Evolutionary conservation across 1,140 invertebrate genomes (phyloP).

Genomic region (Augochlora pura): DNA sequence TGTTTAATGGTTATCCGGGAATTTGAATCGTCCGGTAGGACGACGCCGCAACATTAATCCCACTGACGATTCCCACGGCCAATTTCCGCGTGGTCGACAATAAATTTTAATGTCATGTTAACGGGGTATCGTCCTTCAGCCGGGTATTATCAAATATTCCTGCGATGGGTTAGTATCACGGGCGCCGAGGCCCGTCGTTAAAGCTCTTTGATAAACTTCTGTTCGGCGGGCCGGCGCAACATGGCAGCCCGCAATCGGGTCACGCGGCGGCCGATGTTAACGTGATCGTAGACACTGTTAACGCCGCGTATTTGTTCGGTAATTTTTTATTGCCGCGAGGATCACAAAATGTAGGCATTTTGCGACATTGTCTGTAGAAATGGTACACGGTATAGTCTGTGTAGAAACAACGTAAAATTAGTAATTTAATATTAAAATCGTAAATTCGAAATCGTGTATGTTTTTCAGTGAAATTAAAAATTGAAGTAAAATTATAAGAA

Average conservation of each 20-base stretch:
- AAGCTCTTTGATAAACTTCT: constrained; percentile 44
- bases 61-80: constrained; percentile 52
- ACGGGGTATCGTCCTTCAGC: constrained; percentile 37
- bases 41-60: constrained; percentile 47
- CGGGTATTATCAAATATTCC: constrained; percentile 54
- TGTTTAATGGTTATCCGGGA: constrained; percentile 50
- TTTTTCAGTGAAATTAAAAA: too few relatives aligned
- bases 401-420: too few relatives aligned
- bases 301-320: too few relatives aligned
- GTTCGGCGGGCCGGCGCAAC: constrained; percentile 46
- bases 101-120: constrained; percentile 68
- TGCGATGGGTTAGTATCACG: constrained; percentile 30
- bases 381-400: too few relatives aligned
- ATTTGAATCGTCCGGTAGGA: constrained; percentile 31
- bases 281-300: neutral
- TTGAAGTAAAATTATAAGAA: too few relatives aligned
- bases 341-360: too few relatives aligned
- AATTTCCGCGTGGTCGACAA: constrained; percentile 60
- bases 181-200: constrained; percentile 50
- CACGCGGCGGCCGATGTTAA: constrained; percentile 36
- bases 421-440: too few relatives aligned
- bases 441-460: too few relatives aligned
- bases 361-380: too few relatives aligned
- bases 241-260: constrained; percentile 24
- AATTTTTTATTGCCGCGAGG: too few relatives aligned